These are phyloP conservation scores for Tachuris rubrigastra DNA, from an alignment of 2,113 vertebrate species.

Conservation along the genomic window DNA sequence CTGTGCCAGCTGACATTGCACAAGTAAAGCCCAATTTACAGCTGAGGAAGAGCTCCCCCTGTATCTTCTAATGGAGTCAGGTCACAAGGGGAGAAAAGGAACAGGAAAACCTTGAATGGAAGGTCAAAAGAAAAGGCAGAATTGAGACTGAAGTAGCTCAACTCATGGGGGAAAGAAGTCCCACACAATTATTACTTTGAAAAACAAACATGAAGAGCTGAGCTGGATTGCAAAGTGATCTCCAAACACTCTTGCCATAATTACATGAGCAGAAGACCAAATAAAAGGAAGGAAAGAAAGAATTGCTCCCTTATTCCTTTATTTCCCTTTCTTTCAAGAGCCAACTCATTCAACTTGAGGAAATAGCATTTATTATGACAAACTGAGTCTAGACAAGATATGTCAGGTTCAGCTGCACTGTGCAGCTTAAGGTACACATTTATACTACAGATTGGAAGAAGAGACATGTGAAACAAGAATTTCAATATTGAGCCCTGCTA, in stretches of 20 bases:
- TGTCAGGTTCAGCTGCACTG: conserved; percentile 13
- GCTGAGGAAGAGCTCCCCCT: not conserved
- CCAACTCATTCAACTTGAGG: not conserved
- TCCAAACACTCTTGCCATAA: not conserved
- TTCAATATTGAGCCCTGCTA: not conserved
- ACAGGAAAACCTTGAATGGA: not conserved
- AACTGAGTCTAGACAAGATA: conserved; percentile 21
- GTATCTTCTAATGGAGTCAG: not conserved
- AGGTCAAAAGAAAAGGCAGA: not conserved
- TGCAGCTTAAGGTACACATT: not conserved
- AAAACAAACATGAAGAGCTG: not conserved
- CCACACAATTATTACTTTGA: not conserved
- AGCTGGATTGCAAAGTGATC: not conserved
- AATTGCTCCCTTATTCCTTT: not conserved
- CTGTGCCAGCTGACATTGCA: not conserved
- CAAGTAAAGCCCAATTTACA: not conserved
- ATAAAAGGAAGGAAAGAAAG: not conserved
- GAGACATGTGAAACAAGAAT: not conserved
- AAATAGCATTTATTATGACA: conserved; percentile 31
- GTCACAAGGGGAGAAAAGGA: not conserved
- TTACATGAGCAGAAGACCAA: not conserved
- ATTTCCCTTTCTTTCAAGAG: not conserved
- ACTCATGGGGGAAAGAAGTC: not conserved
- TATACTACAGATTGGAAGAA: not conserved
- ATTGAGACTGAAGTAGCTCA: not conserved